Percentiles rank a stretch among this genome's conserved stretches.
Conservation (phyloP, 2,888 invertebrate species). For the Oscheius onirici region DNA sequence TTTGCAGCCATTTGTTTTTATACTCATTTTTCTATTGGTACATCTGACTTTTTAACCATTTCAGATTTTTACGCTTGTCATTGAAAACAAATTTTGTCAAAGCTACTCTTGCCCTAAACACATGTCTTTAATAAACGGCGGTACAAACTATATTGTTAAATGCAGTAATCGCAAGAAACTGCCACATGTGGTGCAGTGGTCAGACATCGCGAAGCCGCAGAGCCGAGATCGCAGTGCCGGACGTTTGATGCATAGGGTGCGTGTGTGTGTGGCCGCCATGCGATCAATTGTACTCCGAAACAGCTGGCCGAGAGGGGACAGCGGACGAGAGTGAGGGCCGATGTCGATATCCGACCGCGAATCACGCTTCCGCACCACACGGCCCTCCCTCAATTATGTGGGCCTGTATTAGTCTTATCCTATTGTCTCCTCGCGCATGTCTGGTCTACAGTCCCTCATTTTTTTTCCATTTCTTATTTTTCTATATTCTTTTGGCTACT, state of each 20-base stretch:
- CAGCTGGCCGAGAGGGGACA: constrained; percentile 35
- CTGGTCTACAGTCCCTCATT: not conserved
- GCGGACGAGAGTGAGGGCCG: constrained; percentile 24
- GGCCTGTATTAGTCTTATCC: constrained; percentile 20
- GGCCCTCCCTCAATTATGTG: constrained; percentile 30
- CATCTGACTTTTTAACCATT: no score
- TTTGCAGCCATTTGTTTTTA: no score
- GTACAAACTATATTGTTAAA: no score
- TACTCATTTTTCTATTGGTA: no score
- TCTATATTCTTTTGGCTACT: not conserved
- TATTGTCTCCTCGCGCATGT: not conserved
- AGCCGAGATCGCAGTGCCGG: constrained; percentile 14
- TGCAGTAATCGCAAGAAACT: no score
- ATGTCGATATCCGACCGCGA: constrained; percentile 33
- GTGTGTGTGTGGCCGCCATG: constrained; percentile 28
- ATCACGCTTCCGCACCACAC: constrained; percentile 31
- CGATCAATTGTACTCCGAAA: constrained; percentile 38
- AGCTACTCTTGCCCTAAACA: no score
- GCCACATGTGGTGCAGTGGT: no score
- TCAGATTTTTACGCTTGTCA: no score
- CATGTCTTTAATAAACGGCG: no score
- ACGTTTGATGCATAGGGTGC: constrained; percentile 32
- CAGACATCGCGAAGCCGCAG: no score
- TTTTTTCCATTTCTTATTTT: constrained; percentile 10
- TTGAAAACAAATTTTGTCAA: no score